Percentiles rank a stretch among this genome's conserved stretches.
Evolutionary conservation across 1,140 invertebrate species (phyloP).

Genomic region (Pogonomyrmex californicus): DNA sequence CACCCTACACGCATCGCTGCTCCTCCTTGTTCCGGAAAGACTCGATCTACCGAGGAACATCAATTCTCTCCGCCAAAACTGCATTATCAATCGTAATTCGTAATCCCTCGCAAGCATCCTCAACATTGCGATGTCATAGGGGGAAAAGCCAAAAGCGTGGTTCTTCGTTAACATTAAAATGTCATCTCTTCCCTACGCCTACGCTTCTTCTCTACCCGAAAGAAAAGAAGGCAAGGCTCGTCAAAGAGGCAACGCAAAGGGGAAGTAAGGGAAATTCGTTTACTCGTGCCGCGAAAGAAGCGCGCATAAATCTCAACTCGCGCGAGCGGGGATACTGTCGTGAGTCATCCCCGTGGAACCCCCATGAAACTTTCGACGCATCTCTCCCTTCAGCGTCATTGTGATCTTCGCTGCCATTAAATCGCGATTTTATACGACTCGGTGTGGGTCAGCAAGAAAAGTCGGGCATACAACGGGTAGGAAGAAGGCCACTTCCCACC

Average conservation of each 20-base stretch:
- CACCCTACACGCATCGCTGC: background rate
- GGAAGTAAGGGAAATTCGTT: slow-evolving; percentile 74
- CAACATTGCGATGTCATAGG: slow-evolving; percentile 20
- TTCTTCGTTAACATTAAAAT: slow-evolving; percentile 67
- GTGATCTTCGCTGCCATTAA: slow-evolving; percentile 75
- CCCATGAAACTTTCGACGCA: slow-evolving; percentile 72
- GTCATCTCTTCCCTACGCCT: background rate
- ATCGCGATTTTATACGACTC: slow-evolving; percentile 70
- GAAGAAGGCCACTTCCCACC: slow-evolving; percentile 37
- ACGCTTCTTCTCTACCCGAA: background rate
- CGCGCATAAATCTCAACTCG: slow-evolving; percentile 76
- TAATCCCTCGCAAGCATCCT: slow-evolving; percentile 30
- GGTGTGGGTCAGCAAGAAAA: slow-evolving; percentile 67
- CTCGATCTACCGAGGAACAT: slow-evolving; percentile 35
- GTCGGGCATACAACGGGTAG: slow-evolving; percentile 28
- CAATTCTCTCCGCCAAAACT: slow-evolving; percentile 56
- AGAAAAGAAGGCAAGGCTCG: slow-evolving; percentile 20
- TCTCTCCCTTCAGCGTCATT: slow-evolving; percentile 46
- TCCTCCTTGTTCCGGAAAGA: slow-evolving; percentile 18
- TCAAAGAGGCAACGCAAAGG: background rate
- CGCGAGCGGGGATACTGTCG: slow-evolving; percentile 29
- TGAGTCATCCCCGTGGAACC: slow-evolving; percentile 74
- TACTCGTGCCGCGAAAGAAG: slow-evolving; percentile 65
- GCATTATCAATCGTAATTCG: slow-evolving; percentile 67
- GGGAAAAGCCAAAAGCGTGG: background rate